Evolutionary conservation across 37 sponge, comb jelly and placozoan genomes (phyloP), one percentile per base, ranked within the genome.

Genomic region (Dysidea cf. avara): DNA sequence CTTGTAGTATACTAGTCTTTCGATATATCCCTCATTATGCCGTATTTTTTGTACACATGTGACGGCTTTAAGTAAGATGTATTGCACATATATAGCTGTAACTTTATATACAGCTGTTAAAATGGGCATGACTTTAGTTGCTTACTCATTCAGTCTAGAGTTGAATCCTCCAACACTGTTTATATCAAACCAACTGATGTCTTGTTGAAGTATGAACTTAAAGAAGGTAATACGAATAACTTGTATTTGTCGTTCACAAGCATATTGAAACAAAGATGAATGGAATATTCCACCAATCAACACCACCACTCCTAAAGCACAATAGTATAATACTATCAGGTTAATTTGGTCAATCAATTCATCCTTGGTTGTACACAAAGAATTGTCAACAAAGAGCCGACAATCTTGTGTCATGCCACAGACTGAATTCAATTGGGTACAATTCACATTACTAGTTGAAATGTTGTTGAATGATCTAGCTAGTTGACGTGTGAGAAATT

Each of bases 111-210:
- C 46, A 43, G 9, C 9, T 43, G 46, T 43, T 5, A 43, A 43
- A 5, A 12, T 43, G 46, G 5, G 9, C 46, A 43, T n/a, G 7
- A 14, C 1, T 29, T 1, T 11, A 31, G 1, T 31, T 3, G 54
- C 81, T 81, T 22, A 83, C 83, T 69, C 72, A 29, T 57, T 49
- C 1, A 83, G 76, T 46, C 76, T 34, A 22, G 56, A 64, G 61
- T 75, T 46, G 32, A 83, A 61, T 40, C 74, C 83, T 39, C 83
- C 83, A 38, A 51, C 40, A 24, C 68, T 66, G 64, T 75, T 83
- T 21, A 59, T 61, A 37, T 92, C 92, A 79, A 87, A 92, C 83
- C 78, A 92, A 22, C 75, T 80, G 12, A 87, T 66, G 31, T 92
- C 65, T 72, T 85, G 87, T 47, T 77, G 55, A 63, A 87, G 66